Evolutionary conservation across 1,140 invertebrate genomes (phyloP), one percentile per base, ranked within the genome.

Genomic region (Rhyacophila brunnea): DNA sequence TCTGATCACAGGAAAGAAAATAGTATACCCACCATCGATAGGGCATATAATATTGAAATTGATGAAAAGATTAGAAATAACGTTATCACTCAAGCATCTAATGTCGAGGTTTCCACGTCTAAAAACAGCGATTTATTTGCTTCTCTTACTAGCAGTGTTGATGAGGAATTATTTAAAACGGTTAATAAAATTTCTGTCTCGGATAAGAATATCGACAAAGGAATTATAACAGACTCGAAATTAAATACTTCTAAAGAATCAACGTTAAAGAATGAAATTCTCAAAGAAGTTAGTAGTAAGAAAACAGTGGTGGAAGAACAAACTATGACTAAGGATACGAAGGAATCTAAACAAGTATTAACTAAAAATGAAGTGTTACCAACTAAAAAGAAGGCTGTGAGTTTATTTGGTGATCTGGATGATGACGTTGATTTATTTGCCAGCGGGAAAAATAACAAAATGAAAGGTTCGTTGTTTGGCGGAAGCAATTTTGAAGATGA

Each of bases 351-450:
- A 40, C 15, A 13, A 40, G 38, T 13, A 40, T 13, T 15, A 13
- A 15, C 3, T 11, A 2, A 28, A 34, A 44, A 50, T 19, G 10
- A 43, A 13, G 42, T 20, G 11, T 51, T 18, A 17, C 15, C 43
- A 38, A 54, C 46, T 36, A 10, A 35, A 17, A 49, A 36, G 19
- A 55, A 55, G 10, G 10, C 28, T 11, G 2, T 46, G 11, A 43
- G 43, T 35, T 46, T 59, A 20, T 59, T 59, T 36, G 43, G 49
- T 6, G 57, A 53, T 20, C 34, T 17, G 6, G 46, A 60, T 19
- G 58, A 60, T 11, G 46, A 50, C 32, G 35, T 19, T 0, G 47
- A 61, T 44, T 34, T 61, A 11, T 61, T 61, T 49, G 7, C 59
- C 1, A 43, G 43, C 34, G 23, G 13, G 4, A 34, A 7, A 50